Evolutionary conservation across 1,140 invertebrate genomes (phyloP).

Genomic region (Drosophila paulistorum): DNA sequence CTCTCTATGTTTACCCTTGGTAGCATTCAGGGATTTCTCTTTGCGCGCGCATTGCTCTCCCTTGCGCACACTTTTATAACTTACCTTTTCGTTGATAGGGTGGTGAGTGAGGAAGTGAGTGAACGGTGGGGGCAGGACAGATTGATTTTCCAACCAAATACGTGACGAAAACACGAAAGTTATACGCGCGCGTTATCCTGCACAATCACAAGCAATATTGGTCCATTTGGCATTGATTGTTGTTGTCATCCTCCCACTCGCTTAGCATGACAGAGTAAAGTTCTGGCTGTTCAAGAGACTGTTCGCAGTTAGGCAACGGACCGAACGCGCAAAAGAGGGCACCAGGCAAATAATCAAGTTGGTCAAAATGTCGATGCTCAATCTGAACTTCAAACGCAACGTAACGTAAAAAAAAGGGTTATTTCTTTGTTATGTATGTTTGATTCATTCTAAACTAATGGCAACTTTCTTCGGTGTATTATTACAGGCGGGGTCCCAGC

Average conservation of each 20-base stretch:
- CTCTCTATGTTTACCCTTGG: not conserved
- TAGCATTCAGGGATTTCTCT: not conserved
- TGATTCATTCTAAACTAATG: not conserved
- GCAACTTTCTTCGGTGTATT: not conserved
- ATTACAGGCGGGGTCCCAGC: constrained; percentile 55
- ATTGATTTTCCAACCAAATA: constrained; percentile 73
- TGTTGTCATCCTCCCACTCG: constrained; percentile 25
- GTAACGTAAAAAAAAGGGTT: constrained; percentile 41
- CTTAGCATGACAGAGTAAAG: constrained; percentile 46
- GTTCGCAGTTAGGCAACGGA: constrained; percentile 28
- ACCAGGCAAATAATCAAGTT: constrained; percentile 33
- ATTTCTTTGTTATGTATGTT: not conserved
- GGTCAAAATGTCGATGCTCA: constrained; percentile 64
- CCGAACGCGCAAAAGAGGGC: constrained; percentile 5
- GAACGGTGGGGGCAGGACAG: constrained; percentile 22
- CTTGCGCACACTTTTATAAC: not conserved
- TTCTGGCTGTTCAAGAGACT: constrained; percentile 34
- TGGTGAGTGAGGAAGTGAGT: not conserved
- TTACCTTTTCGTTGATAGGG: constrained; percentile 1
- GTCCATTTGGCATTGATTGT: constrained; percentile 25
- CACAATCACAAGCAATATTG: constrained; percentile 23
- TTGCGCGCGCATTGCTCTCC: constrained; percentile 4
- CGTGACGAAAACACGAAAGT: constrained; percentile 65
- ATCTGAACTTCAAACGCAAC: constrained; percentile 59
- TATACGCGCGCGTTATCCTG: constrained; percentile 9